A percentile compares a stretch with the other conserved stretches of the same genome.
Evolutionary conservation across 2,797 vertebrate genomes (phyloP).

Genomic region (Anas bahamensis): DNA sequence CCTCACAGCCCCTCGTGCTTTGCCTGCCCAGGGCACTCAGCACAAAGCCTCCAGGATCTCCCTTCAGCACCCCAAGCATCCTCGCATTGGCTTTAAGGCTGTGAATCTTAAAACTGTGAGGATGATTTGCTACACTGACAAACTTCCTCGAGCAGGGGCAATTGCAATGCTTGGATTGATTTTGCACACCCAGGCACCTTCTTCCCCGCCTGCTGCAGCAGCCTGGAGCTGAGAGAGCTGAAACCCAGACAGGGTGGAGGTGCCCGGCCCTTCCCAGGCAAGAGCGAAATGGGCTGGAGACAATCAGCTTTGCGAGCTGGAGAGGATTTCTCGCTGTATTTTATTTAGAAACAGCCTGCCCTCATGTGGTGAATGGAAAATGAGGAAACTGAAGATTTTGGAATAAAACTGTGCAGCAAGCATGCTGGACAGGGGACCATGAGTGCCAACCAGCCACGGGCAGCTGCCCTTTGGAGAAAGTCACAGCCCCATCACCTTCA

Average conservation of each 20-base stretch:
- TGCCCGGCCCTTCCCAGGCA: not conserved
- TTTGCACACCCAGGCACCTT: rapidly evolving
- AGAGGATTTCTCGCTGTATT: not conserved
- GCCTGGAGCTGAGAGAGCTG: too few relatives aligned
- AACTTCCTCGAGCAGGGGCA: not conserved
- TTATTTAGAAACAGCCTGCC: slow-evolving; percentile 77
- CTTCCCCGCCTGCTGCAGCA: rapidly evolving
- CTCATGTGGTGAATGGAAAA: slow-evolving; percentile 72
- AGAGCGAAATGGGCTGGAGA: not conserved
- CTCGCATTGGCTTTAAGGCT: not conserved
- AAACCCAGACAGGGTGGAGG: not conserved
- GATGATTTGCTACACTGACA: not conserved
- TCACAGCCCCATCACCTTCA: not conserved
- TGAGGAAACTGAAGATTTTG: not conserved
- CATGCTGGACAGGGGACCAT: not conserved
- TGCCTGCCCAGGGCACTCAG: not conserved
- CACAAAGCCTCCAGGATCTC: not conserved
- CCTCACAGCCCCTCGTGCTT: not conserved
- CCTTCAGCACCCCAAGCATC: not conserved
- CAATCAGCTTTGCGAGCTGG: not conserved
- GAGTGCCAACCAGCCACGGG: not conserved
- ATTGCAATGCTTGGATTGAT: rapidly evolving
- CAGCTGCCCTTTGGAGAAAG: not conserved
- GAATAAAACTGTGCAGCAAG: not conserved
- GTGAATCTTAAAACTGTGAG: not conserved